phyloP scores from a whole-genome alignment of 2,113 vertebrate genomes.

The Tachuris rubrigastra region DNA sequence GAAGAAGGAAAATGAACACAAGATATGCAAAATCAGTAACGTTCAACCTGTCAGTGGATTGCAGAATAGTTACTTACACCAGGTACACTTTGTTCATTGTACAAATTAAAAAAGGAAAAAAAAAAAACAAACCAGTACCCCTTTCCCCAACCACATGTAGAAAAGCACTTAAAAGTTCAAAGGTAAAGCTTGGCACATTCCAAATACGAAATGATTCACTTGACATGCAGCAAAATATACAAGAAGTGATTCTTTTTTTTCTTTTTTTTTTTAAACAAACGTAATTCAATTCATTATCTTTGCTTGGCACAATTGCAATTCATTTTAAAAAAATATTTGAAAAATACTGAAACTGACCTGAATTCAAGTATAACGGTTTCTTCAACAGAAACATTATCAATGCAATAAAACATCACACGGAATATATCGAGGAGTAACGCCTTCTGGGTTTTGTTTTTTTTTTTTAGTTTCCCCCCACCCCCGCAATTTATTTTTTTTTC shows the following conservation, averaged over 20 bases:
- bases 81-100: constrained; percentile 73
- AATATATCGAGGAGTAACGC: constrained; percentile 78
- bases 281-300: constrained; percentile 77
- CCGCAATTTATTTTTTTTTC: constrained; percentile 36
- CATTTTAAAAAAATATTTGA: constrained; percentile 85
- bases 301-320: constrained; percentile 84
- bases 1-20: constrained; percentile 79
- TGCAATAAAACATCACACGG: constrained; percentile 85
- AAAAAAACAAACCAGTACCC: constrained; percentile 53
- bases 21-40: constrained; percentile 92
- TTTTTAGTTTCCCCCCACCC: constrained; percentile 5
- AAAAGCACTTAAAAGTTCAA: constrained; percentile 82
- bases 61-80: constrained; percentile 65
- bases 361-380: constrained; percentile 97
- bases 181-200: constrained; percentile 83
- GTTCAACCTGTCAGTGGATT: constrained; percentile 66
- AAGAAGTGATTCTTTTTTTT: constrained; percentile 72
- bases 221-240: constrained; percentile 89
- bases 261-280: constrained; percentile 75
- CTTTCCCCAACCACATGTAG: constrained; percentile 71
- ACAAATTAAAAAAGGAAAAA: constrained; percentile 76
- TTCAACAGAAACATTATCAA: constrained; percentile 88
- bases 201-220: constrained; percentile 87
- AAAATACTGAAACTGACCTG: constrained; percentile 92
- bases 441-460: constrained; percentile 58